Evolutionary conservation across 2,888 invertebrate genomes (phyloP), one percentile per base, ranked within the genome.

Genomic region (Dusona sp.): DNA sequence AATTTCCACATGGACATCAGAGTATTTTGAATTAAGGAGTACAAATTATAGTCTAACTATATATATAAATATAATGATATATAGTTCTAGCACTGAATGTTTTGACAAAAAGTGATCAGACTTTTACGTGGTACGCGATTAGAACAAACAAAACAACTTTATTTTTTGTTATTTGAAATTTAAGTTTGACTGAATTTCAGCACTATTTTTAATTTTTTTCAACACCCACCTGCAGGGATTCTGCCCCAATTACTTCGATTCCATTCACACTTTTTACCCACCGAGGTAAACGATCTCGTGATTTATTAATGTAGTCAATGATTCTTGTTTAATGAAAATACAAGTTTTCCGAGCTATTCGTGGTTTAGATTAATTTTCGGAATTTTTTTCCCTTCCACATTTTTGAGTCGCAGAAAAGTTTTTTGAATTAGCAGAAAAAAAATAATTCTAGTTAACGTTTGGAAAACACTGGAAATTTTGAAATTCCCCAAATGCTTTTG

Each of bases 1-100:
- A 42, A 73, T 74, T 73, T 36, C 45, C 25, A 29, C 29, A n/a
- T 57, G 29, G 19, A 73, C 77, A 77, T 36, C 54, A 84, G 65
- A 77, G 74, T 80, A 75, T 75, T 79, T 64, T 64, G 33, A 84
- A 22, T 77, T 54, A 25, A 80, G 1, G 38, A 75, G 29, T 79
- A 85, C 42, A 65, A 82, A 64, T 74, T 85, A 79, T 85, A 51
- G n/a, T 67, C 51, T 48, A 51, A 51, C 64, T 42, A 75, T 64
- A 64, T 45, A 75, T 33, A 45, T 29, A 64, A 11, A 29, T 64
- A n/a, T 38, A 42, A 25, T 19, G 36, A 64, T 51, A 19, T 33
- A 72, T 19, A 72, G 29, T 19, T 29, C 29, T 61, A 29, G 25
- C 29, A 16, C 16, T 29, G 25, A 6, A 61, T 29, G 16, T 61